phyloP scores from a whole-genome alignment of 2,113 vertebrate species.

The Crotalus viridis region DNA sequence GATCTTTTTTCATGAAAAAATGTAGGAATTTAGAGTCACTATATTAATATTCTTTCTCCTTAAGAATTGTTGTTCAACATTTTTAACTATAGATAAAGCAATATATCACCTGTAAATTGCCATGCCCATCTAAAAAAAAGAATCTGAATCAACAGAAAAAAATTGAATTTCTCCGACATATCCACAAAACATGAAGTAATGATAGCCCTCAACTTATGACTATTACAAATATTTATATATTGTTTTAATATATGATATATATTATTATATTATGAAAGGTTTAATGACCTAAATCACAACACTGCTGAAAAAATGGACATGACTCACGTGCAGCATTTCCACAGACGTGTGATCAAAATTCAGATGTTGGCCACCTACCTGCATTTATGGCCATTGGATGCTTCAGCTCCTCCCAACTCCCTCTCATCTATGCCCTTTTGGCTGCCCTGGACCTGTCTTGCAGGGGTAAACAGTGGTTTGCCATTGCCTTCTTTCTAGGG shows the following conservation, averaged over 20 bases:
- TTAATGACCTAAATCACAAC: neutral
- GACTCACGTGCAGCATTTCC: neutral
- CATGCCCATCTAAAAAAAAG: neutral
- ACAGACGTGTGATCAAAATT: too few relatives aligned
- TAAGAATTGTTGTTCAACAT: neutral
- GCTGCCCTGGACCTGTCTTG: too few relatives aligned
- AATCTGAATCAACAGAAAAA: neutral
- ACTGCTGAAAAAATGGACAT: neutral
- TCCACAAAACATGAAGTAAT: neutral
- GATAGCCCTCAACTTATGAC: neutral
- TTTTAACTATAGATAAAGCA: neutral
- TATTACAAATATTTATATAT: neutral
- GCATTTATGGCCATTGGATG: too few relatives aligned
- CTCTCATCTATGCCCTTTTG: too few relatives aligned
- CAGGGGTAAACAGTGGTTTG: too few relatives aligned
- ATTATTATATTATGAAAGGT: neutral
- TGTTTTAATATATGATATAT: neutral
- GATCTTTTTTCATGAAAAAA: constrained; percentile 80
- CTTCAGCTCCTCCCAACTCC: too few relatives aligned
- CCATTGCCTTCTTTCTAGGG: too few relatives aligned
- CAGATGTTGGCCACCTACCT: too few relatives aligned
- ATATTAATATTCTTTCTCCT: neutral
- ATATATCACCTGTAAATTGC: neutral
- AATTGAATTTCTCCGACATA: neutral
- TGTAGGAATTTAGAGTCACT: neutral